Evolutionary conservation across 2,888 invertebrate species (phyloP).

Genomic region (Melieria picta): DNA sequence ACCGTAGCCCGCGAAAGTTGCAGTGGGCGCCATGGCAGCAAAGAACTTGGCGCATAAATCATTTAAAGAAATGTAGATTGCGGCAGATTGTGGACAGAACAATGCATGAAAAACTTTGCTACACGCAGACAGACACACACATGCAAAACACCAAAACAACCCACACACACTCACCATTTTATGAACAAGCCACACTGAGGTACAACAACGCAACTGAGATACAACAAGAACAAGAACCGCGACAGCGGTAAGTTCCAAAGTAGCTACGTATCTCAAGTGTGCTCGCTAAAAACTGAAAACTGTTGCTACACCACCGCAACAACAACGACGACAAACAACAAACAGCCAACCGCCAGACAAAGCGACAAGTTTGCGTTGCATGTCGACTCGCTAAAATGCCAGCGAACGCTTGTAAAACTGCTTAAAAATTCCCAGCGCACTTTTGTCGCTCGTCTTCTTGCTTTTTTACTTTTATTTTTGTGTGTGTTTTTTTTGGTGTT

Average conservation of each 20-base stretch:
- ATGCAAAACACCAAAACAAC: too few species aligned
- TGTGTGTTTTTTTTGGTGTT: neutral
- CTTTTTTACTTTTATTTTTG: neutral
- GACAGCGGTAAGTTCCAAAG: too few species aligned
- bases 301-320: neutral
- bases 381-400: neutral
- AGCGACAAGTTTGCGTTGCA: too few species aligned
- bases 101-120: conserved; percentile 24
- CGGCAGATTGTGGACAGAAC: conserved; percentile 22
- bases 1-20: neutral
- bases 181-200: too few species aligned
- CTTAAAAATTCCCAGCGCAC: conserved; percentile 7
- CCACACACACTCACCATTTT: neutral
- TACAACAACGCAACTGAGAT: too few species aligned
- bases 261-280: too few species aligned
- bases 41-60: conserved; percentile 27
- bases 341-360: too few species aligned
- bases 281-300: too few species aligned
- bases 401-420: neutral
- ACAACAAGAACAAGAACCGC: too few species aligned
- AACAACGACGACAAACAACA: neutral
- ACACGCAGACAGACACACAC: neutral
- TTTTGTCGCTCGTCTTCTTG: conserved; percentile 2
- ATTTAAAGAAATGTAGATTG: conserved; percentile 18
- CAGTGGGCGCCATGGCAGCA: neutral